Base-by-base conservation (phyloP, 2,888 invertebrate species). In the Prosapia bicincta region DNA sequence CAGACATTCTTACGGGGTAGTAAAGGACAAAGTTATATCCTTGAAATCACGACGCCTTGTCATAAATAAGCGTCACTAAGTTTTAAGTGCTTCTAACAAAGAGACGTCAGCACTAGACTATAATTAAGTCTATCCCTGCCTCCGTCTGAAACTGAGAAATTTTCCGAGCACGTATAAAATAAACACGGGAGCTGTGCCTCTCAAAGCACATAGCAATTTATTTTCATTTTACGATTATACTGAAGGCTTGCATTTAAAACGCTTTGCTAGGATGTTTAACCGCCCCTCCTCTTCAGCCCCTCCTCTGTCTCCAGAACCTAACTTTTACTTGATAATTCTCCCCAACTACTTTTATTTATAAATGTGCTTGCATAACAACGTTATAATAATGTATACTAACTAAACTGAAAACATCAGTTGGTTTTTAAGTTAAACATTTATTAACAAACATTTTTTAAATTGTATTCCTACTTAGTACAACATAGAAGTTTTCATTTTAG, bases 201-300 rank as follows among this genome's bases (percentile, higher is more conserved):
- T 65, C 65, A 72, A 20, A 69, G 76, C 76, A 72, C 72, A 32
- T 66, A 75, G 76, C 78, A 78, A 79, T 78, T 78, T 80, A 78
- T 80, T 80, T 79, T 78, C 78, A 78, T 79, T 80, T 79, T 80
- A 78, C 79, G 78, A 79, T 78, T 80, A 78, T 78, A 78, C 38
- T 68, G 73, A 38, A 43, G 73, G 30, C 72, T 72, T 72, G 72
- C 72, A 72, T 72, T 72, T 72, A 72, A 72, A 72, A 72, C 72
- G 72, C 66, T 66, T 66, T 66, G 30, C 72, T 32, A 28, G 66
- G 3, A n/a, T 20, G 24, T 24, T 30, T 66, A 1, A n/a, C 54
- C 54, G 24, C 30, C 66, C 72, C 28, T 30, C 13, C 65, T 15
- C 7, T 10, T 28, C 72, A 24, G 38, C 70, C 13, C 13, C n/a